Evolutionary conservation across 2,888 invertebrate genomes (phyloP), one percentile per base, ranked within the genome.

Genomic region (Thysanoteuthis rhombus): DNA sequence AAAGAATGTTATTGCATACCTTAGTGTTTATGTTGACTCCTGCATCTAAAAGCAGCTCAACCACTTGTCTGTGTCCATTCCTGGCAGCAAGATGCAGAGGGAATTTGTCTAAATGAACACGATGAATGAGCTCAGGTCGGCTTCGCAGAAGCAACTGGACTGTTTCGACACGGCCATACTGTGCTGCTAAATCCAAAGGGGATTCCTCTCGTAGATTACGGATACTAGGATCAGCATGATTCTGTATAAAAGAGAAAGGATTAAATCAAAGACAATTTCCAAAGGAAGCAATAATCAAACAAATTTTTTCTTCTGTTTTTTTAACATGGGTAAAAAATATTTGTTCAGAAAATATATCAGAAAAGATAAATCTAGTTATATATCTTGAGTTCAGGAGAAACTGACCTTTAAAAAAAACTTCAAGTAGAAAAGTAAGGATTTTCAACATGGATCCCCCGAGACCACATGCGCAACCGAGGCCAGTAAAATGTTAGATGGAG

Each of bases 1-100:
- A 0, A 8, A n/a, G 1, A n/a, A 36, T 38, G 16, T n/a, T 38
- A 0, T 90, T 10, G 6, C 95, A 94, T 94, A 97, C 97, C 96
- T 95, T 95, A 28, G 96, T 96, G 97, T 99, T 99, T 12, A 99
- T 98, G 97, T 98, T 98, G 96, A 99, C 98, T 0, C 99, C 99
- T 38, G 98, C 98, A 28, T 98, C 98, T 93, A 99, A 97, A 5
- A 99, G 97, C 0, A 98, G 98, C 96, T 98, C 98, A 58, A 99
- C 99, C 89, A 99, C 98, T 93, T 96, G 95, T 36, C 94, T 94
- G 94, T 97, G 97, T 16, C 99, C 99, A 97, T 99, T 99, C 95
- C 98, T 98, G 96, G 99, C 98, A 94, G 99, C 99, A 95, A 99
- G 97, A 97, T 99, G 99, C n/a, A 99, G 97, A 1, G 99, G 98